These are phyloP conservation scores for Apantesis nais DNA, from an alignment of 2,888 invertebrate species.

Conservation along the genomic window DNA sequence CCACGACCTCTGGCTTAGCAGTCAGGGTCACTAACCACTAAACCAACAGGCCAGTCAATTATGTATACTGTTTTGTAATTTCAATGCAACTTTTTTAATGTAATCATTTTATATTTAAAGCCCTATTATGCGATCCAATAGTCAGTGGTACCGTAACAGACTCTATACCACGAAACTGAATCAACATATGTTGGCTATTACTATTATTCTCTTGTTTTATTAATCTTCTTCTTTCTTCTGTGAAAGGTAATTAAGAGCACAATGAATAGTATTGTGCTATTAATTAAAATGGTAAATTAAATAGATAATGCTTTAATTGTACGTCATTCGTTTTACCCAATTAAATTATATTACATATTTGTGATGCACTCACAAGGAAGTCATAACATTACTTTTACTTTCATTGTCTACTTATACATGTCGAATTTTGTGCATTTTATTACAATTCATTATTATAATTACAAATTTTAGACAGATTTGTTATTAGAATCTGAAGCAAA, in stretches of 20 bases:
- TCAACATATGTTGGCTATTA: background rate
- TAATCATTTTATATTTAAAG: background rate
- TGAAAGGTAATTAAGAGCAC: no score
- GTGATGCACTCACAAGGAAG: background rate
- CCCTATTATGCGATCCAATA: background rate
- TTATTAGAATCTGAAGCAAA: no score
- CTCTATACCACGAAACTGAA: background rate
- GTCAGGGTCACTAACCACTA: no score
- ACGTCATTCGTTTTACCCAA: background rate
- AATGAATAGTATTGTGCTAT: background rate
- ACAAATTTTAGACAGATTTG: background rate
- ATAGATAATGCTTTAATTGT: background rate
- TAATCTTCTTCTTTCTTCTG: no score
- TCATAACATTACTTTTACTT: background rate
- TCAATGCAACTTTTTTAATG: no score
- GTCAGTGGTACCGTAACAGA: background rate
- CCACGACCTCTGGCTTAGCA: no score
- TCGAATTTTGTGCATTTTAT: background rate
- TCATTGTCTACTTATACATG: background rate
- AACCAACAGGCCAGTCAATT: no score
- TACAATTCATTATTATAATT: background rate
- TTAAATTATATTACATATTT: no score
- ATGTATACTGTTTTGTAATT: no score
- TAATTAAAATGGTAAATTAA: background rate
- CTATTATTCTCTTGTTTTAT: no score